Base-by-base conservation (phyloP, 2,113 vertebrate species). In the Lutjanus erythropterus region DNA sequence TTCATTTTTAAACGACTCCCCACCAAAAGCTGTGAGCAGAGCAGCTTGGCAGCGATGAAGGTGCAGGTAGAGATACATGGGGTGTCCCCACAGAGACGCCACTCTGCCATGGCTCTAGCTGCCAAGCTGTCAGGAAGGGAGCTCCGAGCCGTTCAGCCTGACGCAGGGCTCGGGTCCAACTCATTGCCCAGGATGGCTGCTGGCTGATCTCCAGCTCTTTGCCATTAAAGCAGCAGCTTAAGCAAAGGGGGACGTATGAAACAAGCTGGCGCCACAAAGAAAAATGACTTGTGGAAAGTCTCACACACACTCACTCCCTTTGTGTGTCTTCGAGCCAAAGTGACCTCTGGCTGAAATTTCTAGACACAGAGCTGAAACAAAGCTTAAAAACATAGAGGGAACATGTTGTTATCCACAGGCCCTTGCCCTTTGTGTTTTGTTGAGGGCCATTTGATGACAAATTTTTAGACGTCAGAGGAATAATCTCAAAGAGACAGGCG, bases 141-240 rank as follows among this genome's bases (percentile, higher is more conserved):
- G 62, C 55, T 27, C 42, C 0, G 33, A 23, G 50, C 19, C 2
- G 55, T 59, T 80, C 60, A 14, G 37, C 39, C 35, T 31, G 35
- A 65, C 1, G 9, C 23, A 11, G 69, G 41, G 73, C 59, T 52
- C 0, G 19, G 31, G 78, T 75, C 46, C 60, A 77, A 70, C 44
- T 18, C 19, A 18, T 12, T 35, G 41, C 23, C 2, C 33, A 44
- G 23, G n/a, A 3, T 3, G 18, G 65, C 49, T 35, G 46, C 47
- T 78, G 85, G 82, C 47, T 8, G 39, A 15, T 52, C 27, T 66
- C 80, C 88, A 78, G 65, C 29, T 58, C 69, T 75, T 16, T 68
- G 41, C 18, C 37, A 23, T 52, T 49, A 42, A 15, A 69, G 75
- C n/a, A 35, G 64, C 67, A 72, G 72, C 60, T 42, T 25, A 41